phyloP scores from a whole-genome alignment of 1,140 invertebrate species.

The Himalopsyche phryganea region DNA sequence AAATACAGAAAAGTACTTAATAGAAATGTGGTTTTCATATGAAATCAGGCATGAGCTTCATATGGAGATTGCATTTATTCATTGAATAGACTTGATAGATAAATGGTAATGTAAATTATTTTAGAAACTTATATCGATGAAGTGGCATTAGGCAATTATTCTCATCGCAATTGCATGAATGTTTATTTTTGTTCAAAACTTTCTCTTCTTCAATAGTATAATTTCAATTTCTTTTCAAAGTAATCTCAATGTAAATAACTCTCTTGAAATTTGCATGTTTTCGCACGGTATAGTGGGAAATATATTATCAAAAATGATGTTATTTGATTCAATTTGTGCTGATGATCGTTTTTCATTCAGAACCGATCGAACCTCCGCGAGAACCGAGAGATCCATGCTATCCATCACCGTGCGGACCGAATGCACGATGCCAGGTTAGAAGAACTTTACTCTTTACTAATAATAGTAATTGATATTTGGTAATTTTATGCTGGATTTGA shows the following conservation, averaged over 20 bases:
- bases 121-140: constrained; percentile 2
- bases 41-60: constrained; percentile 33
- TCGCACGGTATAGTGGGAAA: background rate
- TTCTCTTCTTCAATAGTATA: constrained; percentile 10
- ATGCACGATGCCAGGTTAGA: constrained; percentile 63
- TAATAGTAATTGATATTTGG: too few species aligned
- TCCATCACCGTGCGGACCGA: constrained; percentile 71
- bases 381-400: constrained; percentile 60
- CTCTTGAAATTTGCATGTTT: constrained; percentile 1
- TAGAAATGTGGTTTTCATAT: constrained; percentile 6
- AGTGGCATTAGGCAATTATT: background rate
- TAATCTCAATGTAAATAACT: constrained; percentile 1
- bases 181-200: constrained; percentile 1
- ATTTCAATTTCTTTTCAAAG: constrained; percentile 2
- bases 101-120: constrained; percentile 18
- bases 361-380: constrained; percentile 43
- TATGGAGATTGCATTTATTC: constrained; percentile 15
- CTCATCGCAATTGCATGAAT: constrained; percentile 1
- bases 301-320: constrained; percentile 3
- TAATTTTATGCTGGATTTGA: too few species aligned
- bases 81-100: constrained; percentile 7
- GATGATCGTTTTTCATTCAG: constrained; percentile 10
- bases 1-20: background rate
- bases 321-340: background rate
- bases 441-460: too few species aligned